These are phyloP conservation scores for Aurelia aurita DNA, from an alignment of 30 jellyfish, hydroid and myxozoan species.

Conservation along the genomic window DNA sequence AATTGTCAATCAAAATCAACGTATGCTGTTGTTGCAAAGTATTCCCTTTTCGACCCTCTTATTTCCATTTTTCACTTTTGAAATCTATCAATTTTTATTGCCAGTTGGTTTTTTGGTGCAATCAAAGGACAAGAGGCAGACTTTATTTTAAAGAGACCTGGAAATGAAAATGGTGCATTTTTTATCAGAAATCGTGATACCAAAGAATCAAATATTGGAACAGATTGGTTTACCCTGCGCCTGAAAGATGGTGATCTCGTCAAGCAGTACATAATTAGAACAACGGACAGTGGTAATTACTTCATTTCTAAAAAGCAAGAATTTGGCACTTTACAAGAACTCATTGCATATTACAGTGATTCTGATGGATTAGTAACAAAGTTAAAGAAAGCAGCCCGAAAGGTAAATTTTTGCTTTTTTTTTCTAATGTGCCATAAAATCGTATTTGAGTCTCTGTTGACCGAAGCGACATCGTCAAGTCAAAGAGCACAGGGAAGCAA, in stretches of 20 bases:
- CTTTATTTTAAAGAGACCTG: constrained; percentile 54
- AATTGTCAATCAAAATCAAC: no score
- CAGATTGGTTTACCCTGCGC: constrained; percentile 85
- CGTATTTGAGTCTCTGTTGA: no score
- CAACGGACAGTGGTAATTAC: constrained; percentile 85
- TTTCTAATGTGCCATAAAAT: no score
- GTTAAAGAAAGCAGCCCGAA: no score
- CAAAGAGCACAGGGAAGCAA: no score
- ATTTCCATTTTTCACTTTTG: no score
- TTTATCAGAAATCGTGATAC: constrained; percentile 86
- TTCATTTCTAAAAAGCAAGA: constrained; percentile 74
- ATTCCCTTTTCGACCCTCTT: no score
- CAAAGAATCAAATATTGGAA: constrained; percentile 52
- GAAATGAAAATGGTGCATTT: constrained; percentile 85
- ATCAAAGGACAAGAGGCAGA: constrained; percentile 90
- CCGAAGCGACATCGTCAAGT: no score
- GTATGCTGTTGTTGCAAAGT: no score
- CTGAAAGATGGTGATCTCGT: constrained; percentile 80
- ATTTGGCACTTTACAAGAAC: constrained; percentile 66
- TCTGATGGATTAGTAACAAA: no score
- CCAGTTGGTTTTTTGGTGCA: constrained; percentile 97
- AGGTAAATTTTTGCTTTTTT: no score
- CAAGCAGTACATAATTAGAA: constrained; percentile 79
- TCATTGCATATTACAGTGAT: constrained; percentile 62
- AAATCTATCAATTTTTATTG: background rate